These are phyloP conservation scores for Cuniculus paca DNA, from an alignment of 2,797 vertebrate species.

Conservation along the genomic window DNA sequence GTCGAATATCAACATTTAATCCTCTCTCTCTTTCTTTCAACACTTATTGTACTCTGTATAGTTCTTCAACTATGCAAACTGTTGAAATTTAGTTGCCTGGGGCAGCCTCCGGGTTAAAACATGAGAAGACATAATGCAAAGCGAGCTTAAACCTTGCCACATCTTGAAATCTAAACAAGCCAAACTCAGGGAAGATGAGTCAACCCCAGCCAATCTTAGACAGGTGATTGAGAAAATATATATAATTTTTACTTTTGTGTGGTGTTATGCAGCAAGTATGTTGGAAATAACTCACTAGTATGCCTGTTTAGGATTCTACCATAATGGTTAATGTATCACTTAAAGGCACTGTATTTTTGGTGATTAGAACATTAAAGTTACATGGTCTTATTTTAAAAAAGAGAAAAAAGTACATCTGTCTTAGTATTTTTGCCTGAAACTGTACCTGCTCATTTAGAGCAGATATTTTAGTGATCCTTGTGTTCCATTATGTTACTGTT, in stretches of 20 bases:
- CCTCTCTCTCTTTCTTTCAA: background rate
- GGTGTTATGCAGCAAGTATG: background rate
- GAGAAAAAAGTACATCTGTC: background rate
- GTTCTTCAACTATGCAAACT: background rate
- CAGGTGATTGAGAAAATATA: background rate
- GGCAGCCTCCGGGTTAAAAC: background rate
- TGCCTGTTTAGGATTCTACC: background rate
- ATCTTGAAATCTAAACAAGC: background rate
- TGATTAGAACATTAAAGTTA: background rate
- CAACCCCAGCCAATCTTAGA: background rate
- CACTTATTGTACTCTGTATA: background rate
- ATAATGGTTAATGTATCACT: background rate
- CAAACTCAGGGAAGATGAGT: background rate
- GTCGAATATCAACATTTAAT: background rate
- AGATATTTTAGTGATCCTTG: background rate
- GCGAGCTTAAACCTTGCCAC: background rate
- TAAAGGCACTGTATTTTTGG: background rate
- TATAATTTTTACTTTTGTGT: background rate
- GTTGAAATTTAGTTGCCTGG: background rate
- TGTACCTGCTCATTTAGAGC: background rate
- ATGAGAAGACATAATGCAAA: background rate
- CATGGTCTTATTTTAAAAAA: background rate
- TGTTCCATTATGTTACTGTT: background rate
- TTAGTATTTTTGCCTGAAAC: constrained; percentile 9
- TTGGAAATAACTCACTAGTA: background rate